A percentile compares a stretch with the other conserved stretches of the same genome.
These are phyloP conservation scores for Microcebus tavaratra DNA, from an alignment of 2,113 vertebrate genomes.

Conservation along the genomic window DNA sequence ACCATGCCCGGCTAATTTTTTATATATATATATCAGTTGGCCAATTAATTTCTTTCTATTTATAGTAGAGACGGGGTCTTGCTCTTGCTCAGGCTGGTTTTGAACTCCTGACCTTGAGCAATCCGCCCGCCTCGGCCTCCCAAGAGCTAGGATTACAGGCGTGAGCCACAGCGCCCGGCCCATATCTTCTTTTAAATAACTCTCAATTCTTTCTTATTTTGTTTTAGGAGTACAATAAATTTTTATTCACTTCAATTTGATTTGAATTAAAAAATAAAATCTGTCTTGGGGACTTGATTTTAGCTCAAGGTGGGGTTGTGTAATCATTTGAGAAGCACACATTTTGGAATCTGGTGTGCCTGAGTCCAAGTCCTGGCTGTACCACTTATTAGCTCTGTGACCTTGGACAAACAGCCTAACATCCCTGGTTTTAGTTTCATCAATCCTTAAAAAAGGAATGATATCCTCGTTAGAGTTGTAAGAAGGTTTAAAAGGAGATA, in stretches of 20 bases:
- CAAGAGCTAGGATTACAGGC: too few relatives aligned
- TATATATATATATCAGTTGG: too few relatives aligned
- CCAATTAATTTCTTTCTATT: too few relatives aligned
- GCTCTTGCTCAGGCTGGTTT: too few relatives aligned
- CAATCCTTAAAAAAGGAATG: background rate
- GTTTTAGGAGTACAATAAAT: background rate
- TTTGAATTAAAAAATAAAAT: conserved; percentile 23
- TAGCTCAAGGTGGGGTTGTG: background rate
- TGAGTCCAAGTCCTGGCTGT: background rate
- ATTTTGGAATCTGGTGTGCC: background rate
- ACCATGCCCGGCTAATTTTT: too few relatives aligned
- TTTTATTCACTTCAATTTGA: conserved; percentile 44
- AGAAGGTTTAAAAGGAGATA: background rate
- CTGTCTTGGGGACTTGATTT: conserved; percentile 40
- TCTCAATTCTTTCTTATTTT: background rate
- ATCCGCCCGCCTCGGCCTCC: too few relatives aligned
- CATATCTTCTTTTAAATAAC: background rate
- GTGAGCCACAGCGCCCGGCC: too few relatives aligned
- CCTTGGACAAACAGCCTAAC: background rate
- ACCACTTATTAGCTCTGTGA: conserved; percentile 15
- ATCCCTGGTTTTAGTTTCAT: conserved; percentile 1
- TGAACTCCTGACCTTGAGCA: too few relatives aligned
- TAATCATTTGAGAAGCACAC: background rate
- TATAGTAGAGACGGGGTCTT: too few relatives aligned
- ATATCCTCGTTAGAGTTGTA: background rate